Evolutionary conservation across 2,888 invertebrate species (phyloP).

Genomic region (Tuta absoluta): DNA sequence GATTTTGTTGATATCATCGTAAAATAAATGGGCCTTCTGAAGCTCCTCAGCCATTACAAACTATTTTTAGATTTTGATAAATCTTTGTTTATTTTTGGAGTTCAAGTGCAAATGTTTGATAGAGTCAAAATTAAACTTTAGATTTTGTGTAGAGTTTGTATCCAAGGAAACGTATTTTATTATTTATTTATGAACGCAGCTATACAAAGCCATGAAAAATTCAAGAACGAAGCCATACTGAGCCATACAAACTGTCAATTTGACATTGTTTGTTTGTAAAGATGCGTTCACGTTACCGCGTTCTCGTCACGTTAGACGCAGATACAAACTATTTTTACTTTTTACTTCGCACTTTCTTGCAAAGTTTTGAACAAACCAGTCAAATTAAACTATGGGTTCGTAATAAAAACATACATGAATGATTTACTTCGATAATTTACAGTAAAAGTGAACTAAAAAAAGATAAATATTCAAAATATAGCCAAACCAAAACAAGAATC

Average conservation of each 20-base stretch:
- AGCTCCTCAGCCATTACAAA: slow-evolving; percentile 85
- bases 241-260: not conserved
- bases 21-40: slow-evolving; percentile 89
- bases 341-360: no score
- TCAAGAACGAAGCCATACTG: not conserved
- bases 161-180: not conserved
- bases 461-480: no score
- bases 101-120: not conserved
- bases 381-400: no score
- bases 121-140: no score
- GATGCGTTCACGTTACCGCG: not conserved
- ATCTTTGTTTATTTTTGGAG: not conserved
- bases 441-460: no score
- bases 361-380: no score
- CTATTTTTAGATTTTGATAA: not conserved
- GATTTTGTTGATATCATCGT: slow-evolving; percentile 91
- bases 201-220: not conserved
- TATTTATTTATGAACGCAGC: not conserved
- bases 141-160: not conserved
- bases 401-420: no score
- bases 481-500: no score
- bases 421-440: no score
- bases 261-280: not conserved
- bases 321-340: no score
- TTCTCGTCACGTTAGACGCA: not conserved